Conservation (phyloP, 2,888 invertebrate genomes). For the Iselma pallidipennis region DNA sequence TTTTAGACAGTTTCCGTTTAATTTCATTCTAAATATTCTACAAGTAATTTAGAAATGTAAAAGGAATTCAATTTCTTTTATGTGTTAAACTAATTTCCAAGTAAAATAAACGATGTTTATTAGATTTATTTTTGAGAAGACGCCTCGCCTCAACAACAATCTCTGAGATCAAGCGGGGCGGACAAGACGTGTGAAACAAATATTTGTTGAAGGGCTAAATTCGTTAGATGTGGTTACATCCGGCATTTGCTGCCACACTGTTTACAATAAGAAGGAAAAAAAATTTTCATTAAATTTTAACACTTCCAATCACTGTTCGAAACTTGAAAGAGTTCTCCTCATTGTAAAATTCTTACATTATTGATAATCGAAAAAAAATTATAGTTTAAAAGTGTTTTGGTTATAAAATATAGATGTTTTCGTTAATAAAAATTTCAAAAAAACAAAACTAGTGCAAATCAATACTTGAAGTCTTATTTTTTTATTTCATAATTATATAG, state of each 20-base stretch:
- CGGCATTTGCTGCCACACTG: conserved; percentile 49
- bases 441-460: not conserved
- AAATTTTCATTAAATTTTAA: not conserved
- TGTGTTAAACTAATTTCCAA: conserved; percentile 47
- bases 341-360: too few species aligned
- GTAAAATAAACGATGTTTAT: conserved; percentile 50
- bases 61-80: conserved; percentile 36
- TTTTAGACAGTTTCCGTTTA: not conserved
- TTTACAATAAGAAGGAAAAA: not conserved
- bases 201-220: conserved; percentile 45
- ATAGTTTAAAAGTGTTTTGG: not conserved
- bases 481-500: not conserved
- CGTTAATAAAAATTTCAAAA: not conserved
- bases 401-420: not conserved
- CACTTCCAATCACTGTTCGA: too few species aligned
- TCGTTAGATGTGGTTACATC: conserved; percentile 46
- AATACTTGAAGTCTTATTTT: not conserved
- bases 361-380: not conserved
- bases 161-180: conserved; percentile 37
- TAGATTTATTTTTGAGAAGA: conserved; percentile 34
- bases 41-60: conserved; percentile 28
- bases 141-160: conserved; percentile 34
- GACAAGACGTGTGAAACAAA: conserved; percentile 47
- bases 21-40: conserved; percentile 21
- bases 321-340: too few species aligned